These are phyloP conservation scores for Silurus glanis DNA, from an alignment of 2,113 vertebrate genomes.

Conservation along the genomic window DNA sequence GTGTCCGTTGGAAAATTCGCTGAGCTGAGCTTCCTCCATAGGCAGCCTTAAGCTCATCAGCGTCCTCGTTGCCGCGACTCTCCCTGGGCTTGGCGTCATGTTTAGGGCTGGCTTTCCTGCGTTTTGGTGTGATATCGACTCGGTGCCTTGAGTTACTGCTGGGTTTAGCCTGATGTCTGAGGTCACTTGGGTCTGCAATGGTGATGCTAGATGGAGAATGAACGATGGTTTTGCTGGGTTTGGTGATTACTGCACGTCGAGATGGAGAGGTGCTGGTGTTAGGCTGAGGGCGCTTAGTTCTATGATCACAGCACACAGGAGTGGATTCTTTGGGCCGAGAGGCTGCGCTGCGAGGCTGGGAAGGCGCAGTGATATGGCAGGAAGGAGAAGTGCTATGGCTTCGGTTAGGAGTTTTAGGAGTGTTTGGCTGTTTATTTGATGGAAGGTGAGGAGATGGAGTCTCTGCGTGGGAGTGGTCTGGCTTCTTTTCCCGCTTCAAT, in stretches of 20 bases:
- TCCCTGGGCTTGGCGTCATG: slow-evolving; percentile 21
- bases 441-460: background rate
- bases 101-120: slow-evolving; percentile 37
- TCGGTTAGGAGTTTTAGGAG: slow-evolving; percentile 9
- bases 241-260: background rate
- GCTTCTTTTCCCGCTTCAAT: slow-evolving; percentile 19
- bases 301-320: background rate
- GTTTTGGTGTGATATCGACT: slow-evolving; percentile 15
- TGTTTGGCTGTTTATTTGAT: slow-evolving; percentile 20
- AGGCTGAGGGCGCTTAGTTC: slow-evolving; percentile 4
- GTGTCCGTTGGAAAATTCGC: slow-evolving; percentile 72
- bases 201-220: slow-evolving; percentile 3
- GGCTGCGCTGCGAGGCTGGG: background rate
- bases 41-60: background rate
- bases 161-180: slow-evolving; percentile 25
- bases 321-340: slow-evolving; percentile 4
- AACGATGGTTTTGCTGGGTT: slow-evolving; percentile 6
- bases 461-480: background rate
- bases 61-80: background rate
- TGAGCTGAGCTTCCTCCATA: slow-evolving; percentile 53
- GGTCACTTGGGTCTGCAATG: background rate
- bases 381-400: slow-evolving; percentile 3
- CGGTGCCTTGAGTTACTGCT: slow-evolving; percentile 18
- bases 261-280: slow-evolving; percentile 2
- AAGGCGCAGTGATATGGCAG: background rate